phyloP scores from a whole-genome alignment of 2,888 invertebrate genomes.

The Aleiodes testaceus region DNA sequence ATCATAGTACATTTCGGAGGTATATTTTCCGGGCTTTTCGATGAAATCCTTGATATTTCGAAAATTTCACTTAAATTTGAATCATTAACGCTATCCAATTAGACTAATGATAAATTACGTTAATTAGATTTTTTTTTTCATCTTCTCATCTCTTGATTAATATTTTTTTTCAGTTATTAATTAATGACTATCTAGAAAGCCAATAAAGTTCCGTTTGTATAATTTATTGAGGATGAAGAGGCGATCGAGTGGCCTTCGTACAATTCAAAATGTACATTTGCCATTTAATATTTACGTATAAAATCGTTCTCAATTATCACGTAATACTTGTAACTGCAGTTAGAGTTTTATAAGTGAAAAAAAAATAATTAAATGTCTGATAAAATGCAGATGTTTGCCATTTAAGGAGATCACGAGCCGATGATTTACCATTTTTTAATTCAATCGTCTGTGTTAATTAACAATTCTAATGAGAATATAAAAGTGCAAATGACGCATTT shows the following conservation, averaged over 20 bases:
- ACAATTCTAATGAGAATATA: neutral
- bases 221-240: slow-evolving; percentile 22
- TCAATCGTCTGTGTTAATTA: neutral
- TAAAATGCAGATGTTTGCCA: slow-evolving; percentile 26
- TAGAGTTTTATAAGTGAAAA: slow-evolving; percentile 11
- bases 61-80: no score
- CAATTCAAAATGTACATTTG: slow-evolving; percentile 15
- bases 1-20: no score
- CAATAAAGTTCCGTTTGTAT: slow-evolving; percentile 10
- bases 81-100: no score
- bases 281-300: slow-evolving; percentile 26
- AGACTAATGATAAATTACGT: no score
- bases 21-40: no score
- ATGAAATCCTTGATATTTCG: no score
- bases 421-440: slow-evolving; percentile 20
- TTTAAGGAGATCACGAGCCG: slow-evolving; percentile 20
- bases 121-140: neutral
- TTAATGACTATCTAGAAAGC: neutral
- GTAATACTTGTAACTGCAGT: slow-evolving; percentile 21
- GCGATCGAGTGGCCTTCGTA: slow-evolving; percentile 9
- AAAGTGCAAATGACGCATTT: no score
- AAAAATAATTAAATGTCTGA: neutral
- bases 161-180: neutral
- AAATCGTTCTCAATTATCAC: slow-evolving; percentile 27
- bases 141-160: neutral